Conservation (phyloP, 2,113 vertebrate genomes). For the Clarias gariepinus region DNA sequence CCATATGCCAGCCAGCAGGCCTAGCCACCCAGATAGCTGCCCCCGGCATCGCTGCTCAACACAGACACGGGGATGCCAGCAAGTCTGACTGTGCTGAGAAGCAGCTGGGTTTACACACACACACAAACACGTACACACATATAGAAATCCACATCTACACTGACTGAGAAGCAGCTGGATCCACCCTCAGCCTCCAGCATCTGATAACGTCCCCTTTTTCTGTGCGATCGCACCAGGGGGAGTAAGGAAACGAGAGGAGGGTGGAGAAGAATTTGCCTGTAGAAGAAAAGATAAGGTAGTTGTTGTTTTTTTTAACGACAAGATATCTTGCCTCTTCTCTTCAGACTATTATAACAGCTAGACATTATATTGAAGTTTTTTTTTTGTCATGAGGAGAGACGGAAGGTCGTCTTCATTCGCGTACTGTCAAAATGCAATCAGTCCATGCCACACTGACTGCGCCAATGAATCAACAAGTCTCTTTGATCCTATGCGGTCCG, state of each 20-base stretch:
- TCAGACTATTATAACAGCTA: not conserved
- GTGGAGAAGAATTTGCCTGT: conserved; percentile 30
- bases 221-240: conserved; percentile 20
- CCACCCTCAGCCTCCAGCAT: conserved; percentile 39
- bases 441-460: conserved; percentile 20
- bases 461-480: not conserved
- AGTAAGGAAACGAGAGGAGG: conserved; percentile 30
- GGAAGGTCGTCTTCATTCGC: not conserved
- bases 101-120: conserved; percentile 40
- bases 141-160: conserved; percentile 32
- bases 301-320: not conserved
- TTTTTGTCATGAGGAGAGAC: not conserved
- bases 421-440: not conserved
- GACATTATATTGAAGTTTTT: not conserved
- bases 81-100: conserved; percentile 32
- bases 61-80: conserved; percentile 40
- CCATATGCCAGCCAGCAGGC: conserved; percentile 48
- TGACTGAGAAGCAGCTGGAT: conserved; percentile 41
- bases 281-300: conserved; percentile 36
- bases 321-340: not conserved
- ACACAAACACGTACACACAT: conserved; percentile 25
- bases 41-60: conserved; percentile 20
- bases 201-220: conserved; percentile 44
- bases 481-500: conserved; percentile 51
- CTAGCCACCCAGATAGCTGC: conserved; percentile 63